Conservation (phyloP, 2,888 invertebrate species). For the Chloromyia formosa region DNA sequence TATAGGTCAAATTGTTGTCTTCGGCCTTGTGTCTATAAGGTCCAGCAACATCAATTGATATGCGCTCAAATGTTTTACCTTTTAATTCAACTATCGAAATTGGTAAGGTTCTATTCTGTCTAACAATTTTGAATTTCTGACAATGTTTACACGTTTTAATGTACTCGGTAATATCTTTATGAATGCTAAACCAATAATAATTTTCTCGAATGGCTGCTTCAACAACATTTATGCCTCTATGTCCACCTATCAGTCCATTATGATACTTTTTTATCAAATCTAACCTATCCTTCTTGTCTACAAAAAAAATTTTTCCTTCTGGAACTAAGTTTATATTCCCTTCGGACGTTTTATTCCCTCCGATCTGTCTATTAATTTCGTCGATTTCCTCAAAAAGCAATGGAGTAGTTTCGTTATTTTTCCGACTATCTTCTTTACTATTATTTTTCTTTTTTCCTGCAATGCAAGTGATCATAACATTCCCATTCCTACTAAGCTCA, state of each 20-base stretch:
- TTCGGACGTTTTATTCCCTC: not conserved
- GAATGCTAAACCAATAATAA: not conserved
- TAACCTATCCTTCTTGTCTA: not conserved
- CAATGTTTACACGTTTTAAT: not conserved
- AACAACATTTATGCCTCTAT: not conserved
- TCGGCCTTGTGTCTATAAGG: not conserved
- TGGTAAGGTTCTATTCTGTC: not conserved
- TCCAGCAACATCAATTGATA: not conserved
- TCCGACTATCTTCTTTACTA: not conserved
- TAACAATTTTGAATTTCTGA: not conserved
- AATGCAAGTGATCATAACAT: not conserved
- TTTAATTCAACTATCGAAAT: not conserved
- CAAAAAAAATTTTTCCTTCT: not conserved
- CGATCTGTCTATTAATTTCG: not conserved
- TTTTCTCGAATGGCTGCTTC: not conserved
- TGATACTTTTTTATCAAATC: not conserved
- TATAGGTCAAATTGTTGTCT: not conserved
- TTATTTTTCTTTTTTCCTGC: not conserved
- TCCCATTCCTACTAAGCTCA: not conserved
- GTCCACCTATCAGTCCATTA: not conserved
- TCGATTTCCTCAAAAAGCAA: not conserved
- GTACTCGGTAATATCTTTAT: not conserved
- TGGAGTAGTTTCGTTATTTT: not conserved
- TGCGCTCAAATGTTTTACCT: not conserved
- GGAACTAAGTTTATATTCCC: not conserved